Percentiles rank a stretch among this genome's conserved stretches.
Evolutionary conservation across 2,888 invertebrate species (phyloP).

Genomic region (Phyto melanocephala): DNA sequence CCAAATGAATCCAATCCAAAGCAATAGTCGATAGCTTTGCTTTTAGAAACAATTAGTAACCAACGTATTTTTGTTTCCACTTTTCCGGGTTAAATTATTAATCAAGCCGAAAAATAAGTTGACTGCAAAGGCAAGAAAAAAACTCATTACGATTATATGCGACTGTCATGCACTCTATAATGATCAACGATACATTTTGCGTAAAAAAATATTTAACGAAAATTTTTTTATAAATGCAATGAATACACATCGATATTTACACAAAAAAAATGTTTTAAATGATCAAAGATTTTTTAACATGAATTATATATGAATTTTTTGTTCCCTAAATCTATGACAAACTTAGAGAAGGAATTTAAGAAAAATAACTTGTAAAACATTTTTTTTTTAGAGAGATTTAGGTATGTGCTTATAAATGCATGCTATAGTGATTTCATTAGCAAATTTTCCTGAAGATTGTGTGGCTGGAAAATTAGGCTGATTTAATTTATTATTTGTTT

Average conservation of each 20-base stretch:
- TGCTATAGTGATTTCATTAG: background rate
- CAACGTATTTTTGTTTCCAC: constrained; percentile 16
- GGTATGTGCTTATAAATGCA: background rate
- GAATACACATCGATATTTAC: too few species aligned
- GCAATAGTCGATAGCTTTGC: constrained; percentile 17
- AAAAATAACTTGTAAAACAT: too few species aligned
- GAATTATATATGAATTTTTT: too few species aligned
- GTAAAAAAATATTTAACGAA: too few species aligned
- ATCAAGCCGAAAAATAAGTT: constrained; percentile 50
- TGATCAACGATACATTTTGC: background rate
- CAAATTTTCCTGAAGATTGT: background rate
- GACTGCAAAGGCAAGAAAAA: background rate
- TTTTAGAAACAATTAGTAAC: constrained; percentile 51
- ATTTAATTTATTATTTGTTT: constrained; percentile 58
- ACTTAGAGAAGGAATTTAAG: too few species aligned
- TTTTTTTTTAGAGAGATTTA: too few species aligned
- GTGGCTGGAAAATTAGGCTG: constrained; percentile 32
- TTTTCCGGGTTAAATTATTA: constrained; percentile 68
- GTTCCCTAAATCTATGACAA: too few species aligned
- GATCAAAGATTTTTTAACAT: too few species aligned
- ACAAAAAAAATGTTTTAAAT: too few species aligned
- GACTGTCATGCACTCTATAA: background rate
- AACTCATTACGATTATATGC: background rate
- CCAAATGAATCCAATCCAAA: too few species aligned
- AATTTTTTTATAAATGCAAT: too few species aligned